Conservation (phyloP, 2,113 vertebrate species). For the Hippolais icterina region DNA sequence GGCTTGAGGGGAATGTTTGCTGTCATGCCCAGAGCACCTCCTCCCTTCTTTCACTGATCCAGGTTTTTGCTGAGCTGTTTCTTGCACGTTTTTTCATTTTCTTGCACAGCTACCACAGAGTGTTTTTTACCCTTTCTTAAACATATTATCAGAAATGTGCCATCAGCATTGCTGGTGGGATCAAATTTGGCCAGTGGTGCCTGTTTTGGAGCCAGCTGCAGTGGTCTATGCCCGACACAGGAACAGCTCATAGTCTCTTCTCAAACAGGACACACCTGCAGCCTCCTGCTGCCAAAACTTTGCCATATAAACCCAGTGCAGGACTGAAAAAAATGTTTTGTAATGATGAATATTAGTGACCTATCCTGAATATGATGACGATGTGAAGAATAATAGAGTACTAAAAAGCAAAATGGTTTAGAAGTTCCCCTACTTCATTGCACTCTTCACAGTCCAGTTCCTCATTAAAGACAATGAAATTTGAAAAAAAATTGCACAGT, state of each 20-base stretch:
- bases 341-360: not conserved
- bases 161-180: not conserved
- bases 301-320: not conserved
- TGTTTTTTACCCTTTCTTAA: not conserved
- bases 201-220: not conserved
- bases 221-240: not conserved
- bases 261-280: not conserved
- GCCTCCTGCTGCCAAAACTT: accelerated
- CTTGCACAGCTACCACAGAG: not conserved
- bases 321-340: not conserved
- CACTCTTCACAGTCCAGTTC: not conserved
- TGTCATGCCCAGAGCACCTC: not conserved
- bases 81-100: not conserved
- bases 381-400: not conserved
- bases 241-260: not conserved
- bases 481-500: not conserved
- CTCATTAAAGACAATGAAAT: not conserved
- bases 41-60: not conserved
- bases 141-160: not conserved
- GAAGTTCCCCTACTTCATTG: not conserved
- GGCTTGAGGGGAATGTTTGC: not conserved
- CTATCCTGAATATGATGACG: not conserved
- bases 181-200: not conserved
- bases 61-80: not conserved
- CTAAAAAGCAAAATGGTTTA: not conserved